Conservation (phyloP, 2,888 invertebrate species). For the Meiosimyza decipiens region DNA sequence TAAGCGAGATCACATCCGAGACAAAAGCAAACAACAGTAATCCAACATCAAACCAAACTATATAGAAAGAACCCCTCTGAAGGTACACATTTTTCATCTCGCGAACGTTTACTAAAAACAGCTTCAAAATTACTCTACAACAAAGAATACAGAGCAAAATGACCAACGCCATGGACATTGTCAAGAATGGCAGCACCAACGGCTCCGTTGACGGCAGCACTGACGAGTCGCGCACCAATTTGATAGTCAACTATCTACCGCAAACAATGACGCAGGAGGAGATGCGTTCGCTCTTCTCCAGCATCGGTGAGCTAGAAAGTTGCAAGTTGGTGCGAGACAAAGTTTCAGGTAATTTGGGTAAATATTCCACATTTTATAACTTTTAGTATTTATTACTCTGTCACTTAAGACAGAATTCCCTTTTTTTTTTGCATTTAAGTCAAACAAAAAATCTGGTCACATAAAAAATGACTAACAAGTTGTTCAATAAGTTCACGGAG, state of each 20-base stretch:
- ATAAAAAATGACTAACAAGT: too few species aligned
- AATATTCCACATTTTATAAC: conserved; percentile 49
- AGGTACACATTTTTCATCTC: conserved; percentile 6
- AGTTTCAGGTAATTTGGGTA: conserved; percentile 80
- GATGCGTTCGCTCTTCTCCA: conserved; percentile 92
- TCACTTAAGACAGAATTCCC: neutral
- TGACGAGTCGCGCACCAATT: conserved; percentile 95
- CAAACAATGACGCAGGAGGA: conserved; percentile 96
- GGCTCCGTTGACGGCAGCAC: conserved; percentile 74
- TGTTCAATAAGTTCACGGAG: too few species aligned
- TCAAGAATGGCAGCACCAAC: conserved; percentile 79
- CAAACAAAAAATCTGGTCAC: neutral
- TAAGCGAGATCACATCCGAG: conserved; percentile 49
- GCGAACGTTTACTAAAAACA: conserved; percentile 29
- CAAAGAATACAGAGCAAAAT: conserved; percentile 52
- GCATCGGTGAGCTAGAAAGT: conserved; percentile 96
- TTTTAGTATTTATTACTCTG: conserved; percentile 8
- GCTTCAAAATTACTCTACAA: conserved; percentile 51
- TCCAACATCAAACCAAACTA: neutral
- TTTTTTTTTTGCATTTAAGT: conserved; percentile 11
- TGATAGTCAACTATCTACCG: conserved; percentile 95
- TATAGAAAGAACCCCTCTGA: neutral
- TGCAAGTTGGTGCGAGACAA: conserved; percentile 98
- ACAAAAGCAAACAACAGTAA: conserved; percentile 35
- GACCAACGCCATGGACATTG: conserved; percentile 72